Evolutionary conservation across 2,888 invertebrate genomes (phyloP), one percentile per base, ranked within the genome.

Genomic region (Diloba caeruleocephala): DNA sequence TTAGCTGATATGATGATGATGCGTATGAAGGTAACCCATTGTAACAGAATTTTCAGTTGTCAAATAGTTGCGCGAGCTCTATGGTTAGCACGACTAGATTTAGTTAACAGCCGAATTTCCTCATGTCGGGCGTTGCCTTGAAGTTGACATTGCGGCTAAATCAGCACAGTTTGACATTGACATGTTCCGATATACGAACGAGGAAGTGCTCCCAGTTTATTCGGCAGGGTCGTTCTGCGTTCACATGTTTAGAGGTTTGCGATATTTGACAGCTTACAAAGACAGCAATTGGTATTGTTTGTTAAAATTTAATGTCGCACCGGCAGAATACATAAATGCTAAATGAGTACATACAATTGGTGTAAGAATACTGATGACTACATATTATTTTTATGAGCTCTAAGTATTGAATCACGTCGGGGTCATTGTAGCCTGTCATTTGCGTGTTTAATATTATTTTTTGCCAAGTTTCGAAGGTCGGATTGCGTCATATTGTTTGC

Each of bases 101-200:
- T 63, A 65, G 74, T 74, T 66, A 74, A 62, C 73, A 66, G 73
- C 70, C 64, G 67, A 58, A 79, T 82, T 85, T 90, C 85, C 88
- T 87, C 79, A 76, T 78, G 66, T 46, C 41, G 43, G 13, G 55
- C 71, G 62, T 88, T 74, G 72, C 90, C 92, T 92, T 92, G 89
- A 74, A 66, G 71, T 78, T 85, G 88, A 83, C 89, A 89, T 90
- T 90, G 90, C 77, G 79, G 80, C 88, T 90, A 90, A 89, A 89
- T 92, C 84, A 84, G 89, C 85, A 79, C 81, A 68, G 70, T 82
- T 75, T 77, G 90, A 82, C 92, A 92, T 90, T 92, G 91, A 89
- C 85, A 87, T 82, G 85, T 84, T 86, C 85, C 82, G 85, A 86
- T 88, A 85, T 85, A 86, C 77, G 78, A 85, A 90, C 79, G 78